Conservation (phyloP, 2,797 vertebrate genomes). For the Etheostoma perlongum region DNA sequence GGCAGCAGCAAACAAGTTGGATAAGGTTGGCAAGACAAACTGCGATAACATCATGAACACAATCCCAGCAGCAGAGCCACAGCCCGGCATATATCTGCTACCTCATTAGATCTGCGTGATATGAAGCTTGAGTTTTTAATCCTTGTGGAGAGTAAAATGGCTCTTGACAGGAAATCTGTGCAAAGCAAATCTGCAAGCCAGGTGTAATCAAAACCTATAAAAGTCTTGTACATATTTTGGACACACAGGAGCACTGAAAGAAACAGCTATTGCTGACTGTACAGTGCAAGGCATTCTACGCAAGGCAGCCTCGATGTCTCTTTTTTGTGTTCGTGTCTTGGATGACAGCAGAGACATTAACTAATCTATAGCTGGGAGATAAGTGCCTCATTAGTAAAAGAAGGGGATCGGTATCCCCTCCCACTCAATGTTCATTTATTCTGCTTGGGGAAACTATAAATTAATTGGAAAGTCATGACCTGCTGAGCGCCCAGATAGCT, state of each 20-base stretch:
- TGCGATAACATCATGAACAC: slow-evolving; percentile 38
- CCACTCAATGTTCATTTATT: slow-evolving; percentile 66
- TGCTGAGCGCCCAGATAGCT: neutral
- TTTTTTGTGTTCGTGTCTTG: slow-evolving; percentile 4
- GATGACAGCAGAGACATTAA: slow-evolving; percentile 52
- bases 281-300: too few species aligned
- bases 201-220: slow-evolving; percentile 41
- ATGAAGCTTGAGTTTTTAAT: slow-evolving; percentile 59
- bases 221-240: slow-evolving; percentile 24
- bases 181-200: slow-evolving; percentile 36
- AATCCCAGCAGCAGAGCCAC: slow-evolving; percentile 30
- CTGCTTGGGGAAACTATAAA: slow-evolving; percentile 61
- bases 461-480: slow-evolving; percentile 71
- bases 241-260: slow-evolving; percentile 7
- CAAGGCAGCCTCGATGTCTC: slow-evolving; percentile 20
- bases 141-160: slow-evolving; percentile 42
- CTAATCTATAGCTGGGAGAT: slow-evolving; percentile 63
- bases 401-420: slow-evolving; percentile 59
- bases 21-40: slow-evolving; percentile 56
- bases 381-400: slow-evolving; percentile 63
- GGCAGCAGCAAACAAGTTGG: slow-evolving; percentile 34
- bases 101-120: slow-evolving; percentile 52
- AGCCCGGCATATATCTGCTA: slow-evolving; percentile 18
- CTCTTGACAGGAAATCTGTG: slow-evolving; percentile 44
- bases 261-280: slow-evolving; percentile 38